Conservation (phyloP, 2,888 invertebrate species). For the Ellobium chinense region DNA sequence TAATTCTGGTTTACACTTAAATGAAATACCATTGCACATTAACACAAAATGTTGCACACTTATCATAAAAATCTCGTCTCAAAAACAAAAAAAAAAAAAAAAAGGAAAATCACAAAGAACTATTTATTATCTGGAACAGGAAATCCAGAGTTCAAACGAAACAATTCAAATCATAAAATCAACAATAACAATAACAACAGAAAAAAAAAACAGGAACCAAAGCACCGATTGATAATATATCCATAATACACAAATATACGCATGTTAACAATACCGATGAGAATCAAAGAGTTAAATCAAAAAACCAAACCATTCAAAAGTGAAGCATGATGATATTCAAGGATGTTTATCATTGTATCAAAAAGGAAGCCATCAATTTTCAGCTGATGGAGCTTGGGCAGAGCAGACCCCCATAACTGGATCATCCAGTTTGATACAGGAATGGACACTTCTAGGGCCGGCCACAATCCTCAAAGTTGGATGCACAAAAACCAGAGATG, state of each 20-base stretch:
- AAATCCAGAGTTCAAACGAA: background rate
- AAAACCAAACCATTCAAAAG: background rate
- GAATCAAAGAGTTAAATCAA: background rate
- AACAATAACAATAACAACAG: background rate
- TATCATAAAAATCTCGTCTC: background rate
- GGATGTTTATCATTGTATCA: background rate
- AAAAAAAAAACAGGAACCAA: background rate
- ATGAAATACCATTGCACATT: background rate
- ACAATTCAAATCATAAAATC: background rate
- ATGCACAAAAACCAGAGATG: background rate
- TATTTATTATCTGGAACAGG: background rate
- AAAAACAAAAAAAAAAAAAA: background rate
- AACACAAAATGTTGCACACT: background rate
- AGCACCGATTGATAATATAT: slow-evolving; percentile 1
- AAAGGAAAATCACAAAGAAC: background rate
- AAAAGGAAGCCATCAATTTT: background rate
- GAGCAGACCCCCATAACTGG: no score
- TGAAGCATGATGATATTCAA: background rate
- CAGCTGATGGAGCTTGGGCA: background rate
- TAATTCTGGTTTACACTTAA: background rate
- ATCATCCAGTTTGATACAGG: no score
- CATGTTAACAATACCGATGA: background rate
- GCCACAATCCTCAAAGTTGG: no score
- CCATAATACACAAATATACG: background rate
- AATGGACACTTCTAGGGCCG: no score